Evolutionary conservation across 2,797 vertebrate species (phyloP).

Genomic region (Urosaurus nigricauda): DNA sequence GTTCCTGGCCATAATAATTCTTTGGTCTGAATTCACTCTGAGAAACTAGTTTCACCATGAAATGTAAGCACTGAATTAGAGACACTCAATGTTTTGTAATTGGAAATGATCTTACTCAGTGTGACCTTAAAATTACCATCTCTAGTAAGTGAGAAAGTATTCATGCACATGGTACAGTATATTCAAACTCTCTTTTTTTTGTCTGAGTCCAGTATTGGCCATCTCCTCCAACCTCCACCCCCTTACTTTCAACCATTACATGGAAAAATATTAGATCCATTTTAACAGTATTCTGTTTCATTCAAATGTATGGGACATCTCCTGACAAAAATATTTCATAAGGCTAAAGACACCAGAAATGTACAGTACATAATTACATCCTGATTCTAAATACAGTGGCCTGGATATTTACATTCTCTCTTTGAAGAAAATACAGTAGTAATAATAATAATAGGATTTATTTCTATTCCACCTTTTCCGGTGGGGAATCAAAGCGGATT

Average conservation of each 20-base stretch:
- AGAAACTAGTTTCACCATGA: neutral
- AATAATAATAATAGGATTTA: no score
- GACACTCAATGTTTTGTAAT: neutral
- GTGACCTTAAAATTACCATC: neutral
- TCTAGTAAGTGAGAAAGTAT: accelerated
- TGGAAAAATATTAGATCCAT: neutral
- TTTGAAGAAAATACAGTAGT: no score
- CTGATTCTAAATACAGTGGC: neutral
- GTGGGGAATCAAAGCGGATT: no score
- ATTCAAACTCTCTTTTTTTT: neutral
- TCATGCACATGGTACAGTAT: neutral
- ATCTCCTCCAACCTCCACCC: no score
- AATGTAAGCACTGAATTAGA: neutral
- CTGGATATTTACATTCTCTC: neutral
- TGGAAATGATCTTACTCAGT: accelerated
- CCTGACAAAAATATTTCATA: neutral
- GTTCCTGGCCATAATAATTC: neutral
- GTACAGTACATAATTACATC: neutral
- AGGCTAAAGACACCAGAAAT: neutral
- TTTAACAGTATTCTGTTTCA: neutral
- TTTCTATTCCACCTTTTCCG: no score
- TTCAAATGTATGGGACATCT: neutral
- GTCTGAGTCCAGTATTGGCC: neutral
- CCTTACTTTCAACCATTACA: neutral
- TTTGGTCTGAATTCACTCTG: neutral